phyloP scores from a whole-genome alignment of 2,888 invertebrate genomes.

The Conus canariensis region DNA sequence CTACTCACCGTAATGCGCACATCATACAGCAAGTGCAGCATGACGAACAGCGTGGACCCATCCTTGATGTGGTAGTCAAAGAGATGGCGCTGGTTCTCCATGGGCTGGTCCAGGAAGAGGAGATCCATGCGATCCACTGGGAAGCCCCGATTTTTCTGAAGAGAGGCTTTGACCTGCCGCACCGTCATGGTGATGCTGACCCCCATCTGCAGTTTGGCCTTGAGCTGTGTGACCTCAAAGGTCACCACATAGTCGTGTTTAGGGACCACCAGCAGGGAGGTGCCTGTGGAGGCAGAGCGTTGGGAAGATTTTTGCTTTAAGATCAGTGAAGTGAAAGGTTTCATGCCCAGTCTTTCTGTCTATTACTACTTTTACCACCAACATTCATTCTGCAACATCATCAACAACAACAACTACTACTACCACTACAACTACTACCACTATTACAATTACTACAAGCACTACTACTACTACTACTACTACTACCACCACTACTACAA shows the following conservation, averaged over 20 bases:
- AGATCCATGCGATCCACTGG: constrained; percentile 66
- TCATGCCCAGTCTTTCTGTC: too few relatives aligned
- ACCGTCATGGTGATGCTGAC: constrained; percentile 63
- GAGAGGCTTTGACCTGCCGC: constrained; percentile 61
- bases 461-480: too few relatives aligned
- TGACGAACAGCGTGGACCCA: constrained; percentile 59
- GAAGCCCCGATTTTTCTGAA: constrained; percentile 65
- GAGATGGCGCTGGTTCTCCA: constrained; percentile 64
- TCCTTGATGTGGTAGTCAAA: constrained; percentile 63
- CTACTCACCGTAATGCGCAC: constrained; percentile 51
- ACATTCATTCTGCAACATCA: too few relatives aligned
- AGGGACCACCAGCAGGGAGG: constrained; percentile 65
- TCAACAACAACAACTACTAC: too few relatives aligned
- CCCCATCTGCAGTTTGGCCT: constrained; percentile 62
- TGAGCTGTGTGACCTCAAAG: constrained; percentile 65
- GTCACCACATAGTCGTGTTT: constrained; percentile 56
- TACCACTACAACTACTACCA: too few relatives aligned
- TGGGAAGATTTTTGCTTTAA: constrained; percentile 5
- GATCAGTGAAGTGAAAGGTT: too few relatives aligned
- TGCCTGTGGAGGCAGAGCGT: constrained; percentile 53
- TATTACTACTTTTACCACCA: too few relatives aligned
- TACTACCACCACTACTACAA: too few relatives aligned
- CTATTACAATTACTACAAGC: too few relatives aligned
- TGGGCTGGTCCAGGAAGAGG: constrained; percentile 61
- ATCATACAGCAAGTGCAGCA: constrained; percentile 65